phyloP scores from a whole-genome alignment of 2,888 invertebrate species.

The Mesodorylaimus sp. region DNA sequence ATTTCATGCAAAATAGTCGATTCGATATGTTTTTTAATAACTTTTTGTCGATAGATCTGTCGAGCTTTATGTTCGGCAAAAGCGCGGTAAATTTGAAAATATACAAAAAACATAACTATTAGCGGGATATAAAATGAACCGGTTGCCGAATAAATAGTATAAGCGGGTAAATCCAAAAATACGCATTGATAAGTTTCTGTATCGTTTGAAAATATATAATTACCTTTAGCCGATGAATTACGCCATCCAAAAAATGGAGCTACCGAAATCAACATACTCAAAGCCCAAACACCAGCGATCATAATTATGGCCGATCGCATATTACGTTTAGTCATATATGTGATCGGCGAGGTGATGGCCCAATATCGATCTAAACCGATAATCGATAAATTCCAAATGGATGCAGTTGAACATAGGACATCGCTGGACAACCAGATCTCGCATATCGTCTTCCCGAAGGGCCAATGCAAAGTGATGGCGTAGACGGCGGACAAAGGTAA shows the following conservation, averaged over 20 bases:
- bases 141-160: constrained; percentile 36
- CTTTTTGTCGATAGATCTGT: constrained; percentile 28
- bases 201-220: constrained; percentile 5
- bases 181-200: constrained; percentile 16
- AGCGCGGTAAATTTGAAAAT: constrained; percentile 70
- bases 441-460: constrained; percentile 34
- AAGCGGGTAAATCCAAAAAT: constrained; percentile 30
- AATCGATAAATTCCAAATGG: constrained; percentile 37
- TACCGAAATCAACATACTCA: constrained; percentile 34
- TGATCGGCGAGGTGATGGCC: constrained; percentile 34
- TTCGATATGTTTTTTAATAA: constrained; percentile 29
- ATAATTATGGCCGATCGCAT: constrained; percentile 30
- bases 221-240: constrained; percentile 16
- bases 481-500: constrained; percentile 36
- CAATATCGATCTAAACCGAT: constrained; percentile 37
- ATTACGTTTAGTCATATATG: constrained; percentile 32
- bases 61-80: constrained; percentile 31
- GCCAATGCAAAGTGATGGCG: constrained; percentile 34
- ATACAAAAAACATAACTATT: constrained; percentile 98
- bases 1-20: constrained; percentile 30
- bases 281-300: constrained; percentile 34
- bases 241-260: constrained; percentile 38
- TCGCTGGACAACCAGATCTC: constrained; percentile 36
- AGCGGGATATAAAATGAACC: constrained; percentile 97
- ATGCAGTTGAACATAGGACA: constrained; percentile 36